Conservation (phyloP, 53 echinoderm and acorn worm species). For the Glandiceps talaboti region DNA sequence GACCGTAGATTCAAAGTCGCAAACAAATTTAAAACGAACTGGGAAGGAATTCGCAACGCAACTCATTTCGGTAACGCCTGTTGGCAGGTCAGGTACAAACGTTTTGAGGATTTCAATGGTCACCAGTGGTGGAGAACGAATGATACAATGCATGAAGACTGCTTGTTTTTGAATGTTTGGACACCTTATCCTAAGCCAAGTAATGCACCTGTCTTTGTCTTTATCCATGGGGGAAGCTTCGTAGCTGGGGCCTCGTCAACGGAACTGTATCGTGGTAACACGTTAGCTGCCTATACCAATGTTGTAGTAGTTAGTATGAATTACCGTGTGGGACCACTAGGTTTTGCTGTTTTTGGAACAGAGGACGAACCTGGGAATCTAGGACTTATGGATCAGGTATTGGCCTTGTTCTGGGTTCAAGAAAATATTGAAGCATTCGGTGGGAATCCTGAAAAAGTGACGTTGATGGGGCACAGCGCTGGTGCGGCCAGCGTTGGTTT, state of each 20-base stretch:
- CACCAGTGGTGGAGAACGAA: conserved; percentile 78
- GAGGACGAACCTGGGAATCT: conserved; percentile 75
- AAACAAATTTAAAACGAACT: conserved; percentile 30
- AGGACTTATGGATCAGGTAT: conserved; percentile 74
- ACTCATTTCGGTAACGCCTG: conserved; percentile 49
- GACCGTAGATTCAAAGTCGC: conserved; percentile 46
- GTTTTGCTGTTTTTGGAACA: conserved; percentile 64
- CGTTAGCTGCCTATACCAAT: conserved; percentile 46
- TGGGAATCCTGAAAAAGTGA: conserved; percentile 48
- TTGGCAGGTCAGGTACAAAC: conserved; percentile 42
- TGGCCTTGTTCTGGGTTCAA: conserved; percentile 66
- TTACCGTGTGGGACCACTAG: conserved; percentile 68
- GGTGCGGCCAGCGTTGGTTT: conserved; percentile 77
- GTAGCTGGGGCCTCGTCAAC: conserved; percentile 58
- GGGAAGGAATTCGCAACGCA: conserved; percentile 35
- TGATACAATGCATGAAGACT: conserved; percentile 61
- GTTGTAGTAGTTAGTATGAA: conserved; percentile 81
- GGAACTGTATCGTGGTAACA: conserved; percentile 70
- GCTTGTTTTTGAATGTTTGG: conserved; percentile 72
- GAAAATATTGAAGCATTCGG: conserved; percentile 71
- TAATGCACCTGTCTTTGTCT: conserved; percentile 72
- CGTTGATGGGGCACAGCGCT: conserved; percentile 88
- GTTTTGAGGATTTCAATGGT: conserved; percentile 49
- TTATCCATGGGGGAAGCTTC: conserved; percentile 88
- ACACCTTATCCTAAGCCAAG: conserved; percentile 36